Evolutionary conservation across 2,113 vertebrate species (phyloP).

Genomic region (Calidris pygmaea): DNA sequence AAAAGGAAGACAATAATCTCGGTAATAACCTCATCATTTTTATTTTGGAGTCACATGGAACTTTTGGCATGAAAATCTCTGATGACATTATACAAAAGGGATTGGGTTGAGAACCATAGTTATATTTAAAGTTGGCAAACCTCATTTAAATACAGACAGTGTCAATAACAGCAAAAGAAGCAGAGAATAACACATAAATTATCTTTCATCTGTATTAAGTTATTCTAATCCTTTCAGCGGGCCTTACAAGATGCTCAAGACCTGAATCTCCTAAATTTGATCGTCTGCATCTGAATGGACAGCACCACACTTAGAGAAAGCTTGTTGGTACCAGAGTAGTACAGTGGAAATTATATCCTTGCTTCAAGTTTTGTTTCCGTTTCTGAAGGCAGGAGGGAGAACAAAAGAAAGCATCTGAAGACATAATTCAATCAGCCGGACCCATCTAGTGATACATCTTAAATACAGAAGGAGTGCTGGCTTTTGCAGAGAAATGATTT

Average conservation of each 20-base stretch:
- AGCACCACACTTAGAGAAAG: not conserved
- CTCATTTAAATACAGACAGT: not conserved
- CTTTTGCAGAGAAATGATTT: not conserved
- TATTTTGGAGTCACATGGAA: not conserved
- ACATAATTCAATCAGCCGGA: not conserved
- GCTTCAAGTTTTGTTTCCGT: not conserved
- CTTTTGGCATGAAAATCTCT: not conserved
- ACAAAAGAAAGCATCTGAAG: not conserved
- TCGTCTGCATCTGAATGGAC: not conserved
- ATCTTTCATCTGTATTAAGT: not conserved
- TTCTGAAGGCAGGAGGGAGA: not conserved
- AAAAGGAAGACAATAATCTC: not conserved
- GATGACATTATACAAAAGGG: not conserved
- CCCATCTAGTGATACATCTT: not conserved
- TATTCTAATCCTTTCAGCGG: not conserved
- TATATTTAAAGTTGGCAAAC: not conserved
- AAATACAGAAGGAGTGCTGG: not conserved
- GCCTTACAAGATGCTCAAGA: not conserved
- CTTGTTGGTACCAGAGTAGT: not conserved
- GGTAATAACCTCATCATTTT: not conserved
- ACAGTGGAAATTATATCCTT: not conserved
- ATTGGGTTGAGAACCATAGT: not conserved
- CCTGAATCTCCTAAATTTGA: not conserved
- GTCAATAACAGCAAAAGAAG: not conserved
- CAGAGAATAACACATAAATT: not conserved